phyloP scores from a whole-genome alignment of 1,140 invertebrate species.

The Argopecten irradians region DNA sequence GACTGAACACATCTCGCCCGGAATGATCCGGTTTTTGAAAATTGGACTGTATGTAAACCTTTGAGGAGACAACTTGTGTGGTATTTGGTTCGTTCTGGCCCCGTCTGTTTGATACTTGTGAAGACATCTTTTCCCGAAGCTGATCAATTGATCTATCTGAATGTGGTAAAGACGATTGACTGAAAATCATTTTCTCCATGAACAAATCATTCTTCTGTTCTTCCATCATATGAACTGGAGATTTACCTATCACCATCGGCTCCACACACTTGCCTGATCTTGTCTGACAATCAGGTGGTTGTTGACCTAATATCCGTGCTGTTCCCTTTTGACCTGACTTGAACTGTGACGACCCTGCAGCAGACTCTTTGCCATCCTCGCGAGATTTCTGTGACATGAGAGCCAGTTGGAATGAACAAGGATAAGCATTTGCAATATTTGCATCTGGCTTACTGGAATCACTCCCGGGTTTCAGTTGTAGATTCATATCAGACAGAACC shows the following conservation, averaged over 20 bases:
- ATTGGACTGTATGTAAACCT: not conserved
- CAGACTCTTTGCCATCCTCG: not conserved
- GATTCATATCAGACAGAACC: not conserved
- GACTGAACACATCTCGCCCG: not conserved
- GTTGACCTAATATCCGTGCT: not conserved
- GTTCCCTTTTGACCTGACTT: not conserved
- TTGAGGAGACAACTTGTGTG: not conserved
- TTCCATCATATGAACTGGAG: not conserved
- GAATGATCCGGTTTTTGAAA: constrained; percentile 1
- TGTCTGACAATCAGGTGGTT: not conserved
- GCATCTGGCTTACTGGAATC: not conserved
- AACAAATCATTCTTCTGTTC: not conserved
- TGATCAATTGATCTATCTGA: not conserved
- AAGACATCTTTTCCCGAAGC: not conserved
- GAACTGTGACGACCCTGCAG: not conserved
- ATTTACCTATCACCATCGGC: not conserved
- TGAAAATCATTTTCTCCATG: not conserved
- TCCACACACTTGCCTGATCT: not conserved
- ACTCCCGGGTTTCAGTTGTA: not conserved
- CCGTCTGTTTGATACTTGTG: not conserved
- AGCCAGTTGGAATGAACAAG: not conserved
- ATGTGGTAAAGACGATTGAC: not conserved
- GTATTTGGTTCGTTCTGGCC: not conserved
- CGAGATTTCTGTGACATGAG: not conserved
- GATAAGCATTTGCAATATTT: not conserved